Percentiles rank a stretch among this genome's conserved stretches.
phyloP scores from a whole-genome alignment of 2,888 invertebrate genomes.

The Cheilosia variabilis region DNA sequence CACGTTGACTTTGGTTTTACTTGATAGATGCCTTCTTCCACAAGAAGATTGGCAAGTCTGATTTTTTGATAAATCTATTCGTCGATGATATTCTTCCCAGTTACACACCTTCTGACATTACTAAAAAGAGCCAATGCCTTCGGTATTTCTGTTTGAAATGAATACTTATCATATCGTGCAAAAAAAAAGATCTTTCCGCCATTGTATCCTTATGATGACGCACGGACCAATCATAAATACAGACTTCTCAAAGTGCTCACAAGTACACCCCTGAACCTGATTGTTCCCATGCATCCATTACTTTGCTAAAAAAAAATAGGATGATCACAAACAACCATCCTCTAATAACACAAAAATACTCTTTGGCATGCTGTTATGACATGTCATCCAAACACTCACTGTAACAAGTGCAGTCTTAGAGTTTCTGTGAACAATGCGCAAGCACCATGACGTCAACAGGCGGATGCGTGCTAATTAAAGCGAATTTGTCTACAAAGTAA shows the following conservation, averaged over 20 bases:
- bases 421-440: conserved; percentile 59
- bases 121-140: too few species aligned
- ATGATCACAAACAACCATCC: neutral
- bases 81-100: too few species aligned
- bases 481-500: conserved; percentile 75
- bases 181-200: too few species aligned
- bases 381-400: conserved; percentile 66
- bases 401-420: conserved; percentile 57
- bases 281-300: conserved; percentile 23
- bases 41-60: too few species aligned
- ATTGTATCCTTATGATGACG: too few species aligned
- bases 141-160: too few species aligned
- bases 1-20: too few species aligned
- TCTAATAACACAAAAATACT: conserved; percentile 4
- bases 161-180: too few species aligned
- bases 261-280: neutral
- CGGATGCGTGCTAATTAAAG: conserved; percentile 76
- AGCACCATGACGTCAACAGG: conserved; percentile 70
- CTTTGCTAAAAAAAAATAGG: conserved; percentile 25
- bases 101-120: too few species aligned
- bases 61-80: too few species aligned
- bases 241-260: neutral
- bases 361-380: conserved; percentile 39
- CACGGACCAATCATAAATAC: neutral
- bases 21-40: too few species aligned